Evolutionary conservation across 2,888 invertebrate genomes (phyloP), one percentile per base, ranked within the genome.

Genomic region (Dioctria rufipes): DNA sequence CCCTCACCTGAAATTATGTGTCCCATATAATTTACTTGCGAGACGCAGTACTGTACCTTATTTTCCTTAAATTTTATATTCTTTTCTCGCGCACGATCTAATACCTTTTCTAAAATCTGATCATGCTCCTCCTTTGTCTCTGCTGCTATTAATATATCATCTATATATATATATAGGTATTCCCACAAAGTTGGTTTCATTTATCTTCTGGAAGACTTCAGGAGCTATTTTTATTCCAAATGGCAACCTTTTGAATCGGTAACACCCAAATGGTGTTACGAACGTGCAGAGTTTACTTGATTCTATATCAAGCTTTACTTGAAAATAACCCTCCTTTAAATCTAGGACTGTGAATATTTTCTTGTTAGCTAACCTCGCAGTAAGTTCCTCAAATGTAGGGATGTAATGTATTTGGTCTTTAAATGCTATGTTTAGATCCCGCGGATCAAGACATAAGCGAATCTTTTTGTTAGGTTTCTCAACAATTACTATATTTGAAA

Each of bases 221-320:
- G 81, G 77, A 2, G 81, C 81, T 42, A 43, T 80, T 67, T 81
- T 83, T 13, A 82, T n/a, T 0, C 83, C 79, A 25, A 80, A 80
- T 13, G 80, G 75, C 8, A 67, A 39, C 61, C 71, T 69, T 4
- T 69, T 71, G 69, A 81, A 81, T 4, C 78, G 61, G 54, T 71
- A 78, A 63, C 61, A 78, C 4, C 81, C 80, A 66, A 80, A 80
- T 11, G 75, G 67, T 9, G 80, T 77, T 63, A 39, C 81, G 49
- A 85, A 84, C 82, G 85, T 84, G 79, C 79, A 37, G 51, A 37
- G 84, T 84, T 42, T 87, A 87, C 82, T 87, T 86, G 80, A 85
- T 85, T n/a, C n/a, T n/a, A n/a, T n/a, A n/a, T n/a, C n/a, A n/a
- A n/a, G n/a, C n/a, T n/a, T n/a, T n/a, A n/a, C n/a, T n/a, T n/a